These are phyloP conservation scores for Pogonognathellus flavescens DNA, from an alignment of 1,140 invertebrate genomes.

Conservation along the genomic window DNA sequence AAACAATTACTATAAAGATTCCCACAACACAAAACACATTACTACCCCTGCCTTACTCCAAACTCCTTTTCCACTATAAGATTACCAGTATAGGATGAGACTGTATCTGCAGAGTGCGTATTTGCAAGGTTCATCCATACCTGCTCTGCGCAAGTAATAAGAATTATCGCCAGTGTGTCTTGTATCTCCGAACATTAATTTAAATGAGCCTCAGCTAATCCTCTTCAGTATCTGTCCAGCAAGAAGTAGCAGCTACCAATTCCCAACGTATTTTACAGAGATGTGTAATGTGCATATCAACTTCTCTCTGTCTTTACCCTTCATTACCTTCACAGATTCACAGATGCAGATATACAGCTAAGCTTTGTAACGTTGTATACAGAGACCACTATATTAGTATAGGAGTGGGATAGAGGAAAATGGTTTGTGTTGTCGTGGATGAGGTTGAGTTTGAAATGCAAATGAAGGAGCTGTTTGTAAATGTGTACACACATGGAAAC, in stretches of 20 bases:
- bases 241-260: too few relatives aligned
- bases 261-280: too few relatives aligned
- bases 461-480: constrained; percentile 43
- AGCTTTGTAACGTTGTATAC: too few relatives aligned
- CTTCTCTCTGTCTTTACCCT: too few relatives aligned
- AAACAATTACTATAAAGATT: constrained; percentile 8
- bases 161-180: constrained; percentile 40
- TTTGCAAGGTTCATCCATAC: too few relatives aligned
- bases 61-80: neutral
- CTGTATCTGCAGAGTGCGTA: too few relatives aligned
- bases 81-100: too few relatives aligned
- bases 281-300: too few relatives aligned
- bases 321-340: too few relatives aligned
- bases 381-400: neutral
- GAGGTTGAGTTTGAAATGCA: constrained; percentile 28
- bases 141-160: neutral
- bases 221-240: too few relatives aligned
- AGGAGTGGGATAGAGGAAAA: neutral
- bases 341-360: too few relatives aligned
- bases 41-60: neutral
- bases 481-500: constrained; percentile 46
- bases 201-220: neutral
- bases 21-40: constrained; percentile 1
- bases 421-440: neutral
- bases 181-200: constrained; percentile 49